Base-by-base conservation (phyloP, 1,140 invertebrate species). In the Anastrepha ludens region DNA sequence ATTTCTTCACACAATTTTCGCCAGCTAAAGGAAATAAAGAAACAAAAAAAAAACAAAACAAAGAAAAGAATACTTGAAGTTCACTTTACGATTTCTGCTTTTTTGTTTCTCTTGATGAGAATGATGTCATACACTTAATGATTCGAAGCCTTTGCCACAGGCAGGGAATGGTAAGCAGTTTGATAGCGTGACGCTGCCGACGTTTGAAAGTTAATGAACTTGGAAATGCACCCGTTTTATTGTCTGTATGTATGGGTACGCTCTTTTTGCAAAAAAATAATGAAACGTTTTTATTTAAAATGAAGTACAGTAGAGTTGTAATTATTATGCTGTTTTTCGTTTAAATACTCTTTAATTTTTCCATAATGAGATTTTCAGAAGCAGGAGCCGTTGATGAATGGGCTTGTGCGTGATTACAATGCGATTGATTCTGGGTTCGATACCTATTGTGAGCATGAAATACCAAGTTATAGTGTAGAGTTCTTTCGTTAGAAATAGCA, bases 101-200 rank as follows among this genome's bases (percentile, higher is more conserved):
- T 67, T n/a, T 39, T 67, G 64, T 39, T 67, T 11, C 11, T 20
- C 20, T 39, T 67, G 29, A 67, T 67, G 64, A 67, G 64, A 67
- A 67, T 67, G 64, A 67, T 67, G 64, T 67, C 64, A 67, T 67
- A 67, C 64, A 39, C 13, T 67, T 67, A 67, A 67, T 67, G 64
- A 67, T 67, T 67, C 29, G 29, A 67, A 67, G 64, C 64, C 64
- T 67, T 67, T 67, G 64, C 39, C n/a, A 20, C 62, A n/a, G 13
- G 64, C 64, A 39, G 64, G 1, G 29, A 67, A 67, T 67, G 20
- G 39, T 3, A 67, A 67, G 2, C 64, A 29, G 64, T 67, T 20
- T 20, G 62, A 2, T 64, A 20, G 62, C 64, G 11, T 67, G 20
- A 39, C 64, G 64, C 20, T 67, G 20, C 20, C 64, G 11, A 67